phyloP scores from a whole-genome alignment of 2,113 vertebrate species.

The Chlamydotis undulata region DNA sequence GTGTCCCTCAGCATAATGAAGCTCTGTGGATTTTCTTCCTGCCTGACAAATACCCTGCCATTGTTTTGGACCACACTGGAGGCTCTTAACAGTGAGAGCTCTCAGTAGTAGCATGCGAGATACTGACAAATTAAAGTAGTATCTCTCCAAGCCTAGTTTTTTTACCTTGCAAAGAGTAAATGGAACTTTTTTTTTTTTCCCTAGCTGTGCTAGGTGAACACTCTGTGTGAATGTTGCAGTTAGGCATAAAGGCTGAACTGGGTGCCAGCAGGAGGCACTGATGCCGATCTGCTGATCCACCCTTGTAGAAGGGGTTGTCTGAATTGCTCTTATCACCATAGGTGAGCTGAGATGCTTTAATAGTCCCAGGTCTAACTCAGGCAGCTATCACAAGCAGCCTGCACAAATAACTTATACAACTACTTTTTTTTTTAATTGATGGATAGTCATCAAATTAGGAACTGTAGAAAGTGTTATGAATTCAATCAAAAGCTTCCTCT shows the following conservation, averaged over 20 bases:
- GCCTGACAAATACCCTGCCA: not conserved
- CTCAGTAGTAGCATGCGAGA: rapidly evolving
- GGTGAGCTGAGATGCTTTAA: not conserved
- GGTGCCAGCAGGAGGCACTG: not conserved
- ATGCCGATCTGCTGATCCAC: not conserved
- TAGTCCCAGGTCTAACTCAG: not conserved
- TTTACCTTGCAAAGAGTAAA: not conserved
- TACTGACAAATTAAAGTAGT: not conserved
- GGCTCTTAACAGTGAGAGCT: not conserved
- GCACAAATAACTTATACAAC: not conserved
- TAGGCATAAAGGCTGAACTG: not conserved
- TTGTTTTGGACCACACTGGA: conserved; percentile 12
- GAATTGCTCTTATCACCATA: not conserved
- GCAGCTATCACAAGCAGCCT: not conserved
- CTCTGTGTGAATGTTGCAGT: not conserved
- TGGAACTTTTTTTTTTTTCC: not conserved
- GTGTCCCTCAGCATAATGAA: not conserved
- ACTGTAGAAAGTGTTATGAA: not conserved
- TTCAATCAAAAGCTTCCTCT: not conserved
- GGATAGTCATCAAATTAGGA: not conserved
- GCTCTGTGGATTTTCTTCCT: conserved; percentile 1
- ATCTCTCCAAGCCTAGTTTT: not conserved
- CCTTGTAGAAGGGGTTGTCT: not conserved
- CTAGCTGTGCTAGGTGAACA: not conserved
- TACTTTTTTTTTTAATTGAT: not conserved